Evolutionary conservation across 2,113 vertebrate species (phyloP).

Genomic region (Petroica traversi): DNA sequence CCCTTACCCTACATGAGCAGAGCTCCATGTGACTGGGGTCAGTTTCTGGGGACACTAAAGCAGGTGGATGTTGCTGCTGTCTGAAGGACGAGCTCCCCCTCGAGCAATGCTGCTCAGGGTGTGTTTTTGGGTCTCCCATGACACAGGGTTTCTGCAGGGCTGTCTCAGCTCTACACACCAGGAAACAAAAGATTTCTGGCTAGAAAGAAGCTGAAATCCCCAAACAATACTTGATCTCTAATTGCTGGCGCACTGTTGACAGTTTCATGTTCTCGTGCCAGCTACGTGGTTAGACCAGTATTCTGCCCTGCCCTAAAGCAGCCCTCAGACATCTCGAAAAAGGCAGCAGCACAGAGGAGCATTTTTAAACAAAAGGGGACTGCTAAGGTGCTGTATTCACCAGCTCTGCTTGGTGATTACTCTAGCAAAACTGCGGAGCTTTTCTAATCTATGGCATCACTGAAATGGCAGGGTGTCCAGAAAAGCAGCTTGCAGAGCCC

Average conservation of each 20-base stretch:
- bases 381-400: neutral
- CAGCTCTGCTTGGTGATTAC: neutral
- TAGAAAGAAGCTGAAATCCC: neutral
- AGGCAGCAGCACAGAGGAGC: neutral
- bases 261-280: neutral
- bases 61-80: neutral
- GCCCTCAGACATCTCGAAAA: neutral
- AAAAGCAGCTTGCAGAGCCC: neutral
- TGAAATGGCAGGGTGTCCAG: neutral
- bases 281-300: neutral
- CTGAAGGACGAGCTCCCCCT: neutral
- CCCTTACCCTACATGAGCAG: neutral
- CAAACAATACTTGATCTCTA: neutral
- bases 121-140: neutral
- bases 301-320: neutral
- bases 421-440: neutral
- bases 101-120: neutral
- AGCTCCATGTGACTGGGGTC: neutral
- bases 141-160: too few species aligned
- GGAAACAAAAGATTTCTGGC: neutral
- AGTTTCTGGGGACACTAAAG: neutral
- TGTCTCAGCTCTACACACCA: neutral
- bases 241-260: neutral
- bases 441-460: neutral
- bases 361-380: neutral